Base-by-base conservation (phyloP, 2,888 invertebrate genomes). In the Stenurella melanura region DNA sequence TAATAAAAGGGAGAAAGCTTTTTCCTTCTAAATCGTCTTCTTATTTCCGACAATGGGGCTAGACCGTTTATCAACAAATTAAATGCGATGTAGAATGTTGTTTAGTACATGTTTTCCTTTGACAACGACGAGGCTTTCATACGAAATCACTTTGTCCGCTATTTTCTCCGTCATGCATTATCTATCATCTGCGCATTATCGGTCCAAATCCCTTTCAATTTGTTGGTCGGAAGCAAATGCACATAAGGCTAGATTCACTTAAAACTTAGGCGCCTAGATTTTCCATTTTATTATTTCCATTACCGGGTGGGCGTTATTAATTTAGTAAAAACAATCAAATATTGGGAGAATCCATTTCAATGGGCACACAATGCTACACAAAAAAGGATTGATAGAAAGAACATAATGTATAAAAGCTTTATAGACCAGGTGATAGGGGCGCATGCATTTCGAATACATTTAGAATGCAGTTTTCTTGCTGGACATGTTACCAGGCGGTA, bases 61-160 rank as follows among this genome's bases (percentile, higher is more conserved):
- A 38, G 73, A 75, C 69, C 73, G 78, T 78, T 78, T 78, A 78
- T 78, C 78, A 76, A 76, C 78, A 76, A 76, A 78, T 78, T 76
- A 76, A 78, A 78, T 73, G 71, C 34, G 60, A 78, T 63, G 78
- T 60, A 74, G 64, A 66, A 77, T 58, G 73, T 56, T 63, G 72
- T 61, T 72, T 63, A 50, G 58, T 54, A 38, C 70, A 70, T 42
- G 61, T 70, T 60, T 50, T 60, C 72, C 63, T 63, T 72, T 72
- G 61, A 72, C 54, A 50, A n/a, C 63, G 63, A 11, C 72, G 12
- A 11, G 30, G 50, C 70, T 74, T 75, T 64, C 75, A 73, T 69
- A 58, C 69, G 54, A 60, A 76, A 76, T 78, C 75, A 73, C 78
- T 79, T 76, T 79, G 75, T 75, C 72, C 76, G 67, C 74, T 74